Evolutionary conservation across 2,113 vertebrate genomes (phyloP).

Genomic region (Chamaetylas fuelleborni): DNA sequence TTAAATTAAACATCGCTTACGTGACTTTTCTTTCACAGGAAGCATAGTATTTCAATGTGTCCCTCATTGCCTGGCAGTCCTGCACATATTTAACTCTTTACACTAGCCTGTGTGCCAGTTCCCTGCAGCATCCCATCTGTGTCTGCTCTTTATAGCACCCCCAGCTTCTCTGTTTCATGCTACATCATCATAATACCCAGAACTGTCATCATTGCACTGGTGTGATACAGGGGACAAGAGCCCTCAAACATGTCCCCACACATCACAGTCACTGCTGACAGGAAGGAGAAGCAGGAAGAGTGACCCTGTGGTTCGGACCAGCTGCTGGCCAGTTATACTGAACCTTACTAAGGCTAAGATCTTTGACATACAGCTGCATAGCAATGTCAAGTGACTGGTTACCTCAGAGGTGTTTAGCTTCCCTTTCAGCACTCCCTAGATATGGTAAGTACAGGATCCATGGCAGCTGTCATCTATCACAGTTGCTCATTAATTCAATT

Average conservation of each 20-base stretch:
- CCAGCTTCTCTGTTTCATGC: not conserved
- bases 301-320: not conserved
- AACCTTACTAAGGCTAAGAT: not conserved
- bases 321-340: not conserved
- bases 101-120: not conserved
- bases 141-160: not conserved
- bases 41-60: not conserved
- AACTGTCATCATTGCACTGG: not conserved
- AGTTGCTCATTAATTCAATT: not conserved
- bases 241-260: not conserved
- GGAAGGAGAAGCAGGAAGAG: not conserved
- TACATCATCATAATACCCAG: not conserved
- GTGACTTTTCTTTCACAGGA: not conserved
- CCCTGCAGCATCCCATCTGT: not conserved
- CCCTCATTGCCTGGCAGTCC: not conserved
- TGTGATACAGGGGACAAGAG: not conserved
- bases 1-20: constrained; percentile 11
- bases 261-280: not conserved
- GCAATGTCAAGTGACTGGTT: not conserved
- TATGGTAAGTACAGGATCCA: not conserved
- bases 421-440: not conserved
- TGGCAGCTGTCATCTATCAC: not conserved
- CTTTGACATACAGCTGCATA: not conserved
- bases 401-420: not conserved
- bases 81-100: not conserved